Evolutionary conservation across 2,113 vertebrate species (phyloP), one percentile per base, ranked within the genome.

Genomic region (Xerus inauris): DNA sequence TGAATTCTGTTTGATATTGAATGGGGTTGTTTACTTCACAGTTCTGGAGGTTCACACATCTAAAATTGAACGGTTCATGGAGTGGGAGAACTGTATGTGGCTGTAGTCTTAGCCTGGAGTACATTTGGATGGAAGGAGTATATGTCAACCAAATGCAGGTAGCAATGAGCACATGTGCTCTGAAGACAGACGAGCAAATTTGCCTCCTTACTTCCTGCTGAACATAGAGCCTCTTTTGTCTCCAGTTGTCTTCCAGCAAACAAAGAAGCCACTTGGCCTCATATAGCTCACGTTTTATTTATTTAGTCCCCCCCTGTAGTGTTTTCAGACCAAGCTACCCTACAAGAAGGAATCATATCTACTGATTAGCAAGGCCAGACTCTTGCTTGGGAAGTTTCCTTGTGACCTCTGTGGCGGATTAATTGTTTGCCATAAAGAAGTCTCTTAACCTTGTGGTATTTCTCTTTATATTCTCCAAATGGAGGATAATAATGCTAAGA

Each of bases 381-480:
- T 82, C 24, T 88, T 79, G 71, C 94, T 94, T 95, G 40, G 65
- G 32, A 96, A 93, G 71, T 92, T 97, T 95, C 62, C 45, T 73
- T 62, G 42, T 93, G 94, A 91, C 76, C 71, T 22, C 40, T 87
- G 76, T 40, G 65, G 92, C 17, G 90, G 89, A 95, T 94, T 94
- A 97, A 95, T 97, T 97, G 82, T 94, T 90, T 84, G 79, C 45
- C 8, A 54, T 80, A 59, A 95, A 59, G 57, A 94, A 92, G 64
- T 94, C 83, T 92, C 83, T 97, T 97, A 97, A 94, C 83, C 96
- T 96, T 92, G 35, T 85, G 71, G 26, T 72, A 89, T 94, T 94
- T 97, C 89, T 80, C 77, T 96, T 95, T 89, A 91, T 87, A 75
- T 49, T 95, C 71, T 91, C 69, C 57, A 96, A 96, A 77, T 20